Percentiles rank a stretch among this genome's conserved stretches.
These are phyloP conservation scores for Sericinus montela DNA, from an alignment of 2,888 invertebrate species.

Conservation along the genomic window DNA sequence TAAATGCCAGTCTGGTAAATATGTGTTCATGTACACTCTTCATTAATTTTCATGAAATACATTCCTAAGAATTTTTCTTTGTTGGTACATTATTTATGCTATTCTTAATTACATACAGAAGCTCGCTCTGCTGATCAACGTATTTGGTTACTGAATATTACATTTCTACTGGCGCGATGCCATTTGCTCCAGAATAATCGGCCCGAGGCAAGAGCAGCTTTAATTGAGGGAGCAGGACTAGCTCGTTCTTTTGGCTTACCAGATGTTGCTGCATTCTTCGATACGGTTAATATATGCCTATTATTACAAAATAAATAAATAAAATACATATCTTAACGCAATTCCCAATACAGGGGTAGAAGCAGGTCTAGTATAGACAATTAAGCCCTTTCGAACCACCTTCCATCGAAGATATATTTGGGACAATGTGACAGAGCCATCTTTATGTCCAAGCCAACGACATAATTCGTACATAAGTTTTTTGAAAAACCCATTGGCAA, in stretches of 20 bases:
- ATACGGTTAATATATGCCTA: conserved; percentile 43
- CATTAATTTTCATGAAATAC: no score
- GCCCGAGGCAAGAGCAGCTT: conserved; percentile 57
- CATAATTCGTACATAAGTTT: no score
- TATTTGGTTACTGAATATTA: conserved; percentile 57
- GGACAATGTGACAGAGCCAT: no score
- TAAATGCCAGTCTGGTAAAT: conserved; percentile 61
- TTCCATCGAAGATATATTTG: no score
- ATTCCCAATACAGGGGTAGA: no score
- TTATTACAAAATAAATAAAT: background rate
- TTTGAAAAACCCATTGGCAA: no score
- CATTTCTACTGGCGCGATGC: conserved; percentile 59
- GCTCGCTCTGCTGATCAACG: conserved; percentile 47
- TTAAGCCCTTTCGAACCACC: no score
- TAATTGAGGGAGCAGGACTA: conserved; percentile 43
- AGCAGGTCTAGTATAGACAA: no score
- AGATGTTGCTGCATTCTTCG: conserved; percentile 60
- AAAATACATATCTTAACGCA: no score
- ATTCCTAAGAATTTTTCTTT: no score
- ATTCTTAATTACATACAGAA: conserved; percentile 33
- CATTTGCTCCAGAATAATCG: conserved; percentile 65
- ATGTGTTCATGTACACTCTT: background rate
- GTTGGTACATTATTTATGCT: background rate
- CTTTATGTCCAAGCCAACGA: no score
- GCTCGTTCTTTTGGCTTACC: conserved; percentile 35